Base-by-base conservation (phyloP, 2,797 vertebrate genomes). In the Siniperca obscura region DNA sequence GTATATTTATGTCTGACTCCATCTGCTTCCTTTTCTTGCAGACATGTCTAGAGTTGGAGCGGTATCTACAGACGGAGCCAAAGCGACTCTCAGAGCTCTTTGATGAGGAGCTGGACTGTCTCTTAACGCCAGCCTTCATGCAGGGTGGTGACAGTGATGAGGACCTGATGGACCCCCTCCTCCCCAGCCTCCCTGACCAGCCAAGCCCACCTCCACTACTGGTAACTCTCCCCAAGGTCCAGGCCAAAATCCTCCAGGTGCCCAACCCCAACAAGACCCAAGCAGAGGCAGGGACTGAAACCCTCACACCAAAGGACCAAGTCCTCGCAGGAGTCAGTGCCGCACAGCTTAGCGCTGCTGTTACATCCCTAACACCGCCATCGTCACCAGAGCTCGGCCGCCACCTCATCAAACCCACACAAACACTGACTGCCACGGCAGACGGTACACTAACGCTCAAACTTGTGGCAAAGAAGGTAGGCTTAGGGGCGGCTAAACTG, bases 311-410 rank as follows among this genome's bases (percentile, higher is more conserved):
- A 92, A 96, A 96, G 85, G 97, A 97, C 81, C 94, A 95, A 87
- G 2, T 76, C 64, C 80, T 75, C 0, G 86, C 89, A 46, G 94
- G 93, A 55, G 93, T 92, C 66, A 97, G 96, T 81, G 98, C 97
- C 64, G 97, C 97, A 76, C 97, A 98, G 91, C 97, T 98, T 48
- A 97, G 98, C 80, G 97, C 97, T 65, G 97, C 97, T 67, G 97
- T 98, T 56, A 98, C 97, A 59, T 98, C 97, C 90, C 94, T 98
- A 92, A 98, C 97, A 0, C 97, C 97, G 1, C 97, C 97, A 1
- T 98, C 97, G 1, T 98, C 97, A n/a, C 97, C 97, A 0, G 97
- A 98, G 95, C 97, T 98, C 60, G 97, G 97, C 80, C 96, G 97
- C 81, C 97, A 98, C 92, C 96, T 98, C 44, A 91, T 97, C 80